Percentiles rank a stretch among this genome's conserved stretches.
phyloP scores from a whole-genome alignment of 1,140 invertebrate genomes.

The Sycobia sp. region DNA sequence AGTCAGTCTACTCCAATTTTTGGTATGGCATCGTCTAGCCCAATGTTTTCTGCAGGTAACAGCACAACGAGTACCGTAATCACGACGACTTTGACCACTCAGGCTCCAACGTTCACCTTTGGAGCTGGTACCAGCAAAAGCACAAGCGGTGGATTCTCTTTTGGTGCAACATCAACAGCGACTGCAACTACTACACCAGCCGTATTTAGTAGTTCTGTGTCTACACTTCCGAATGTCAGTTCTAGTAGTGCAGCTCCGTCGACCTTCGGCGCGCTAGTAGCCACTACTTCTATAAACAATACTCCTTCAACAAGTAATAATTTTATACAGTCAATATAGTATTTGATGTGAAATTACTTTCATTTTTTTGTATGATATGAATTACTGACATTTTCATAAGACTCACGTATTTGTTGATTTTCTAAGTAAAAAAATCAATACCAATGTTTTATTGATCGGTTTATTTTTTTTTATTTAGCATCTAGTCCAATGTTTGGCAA shows the following conservation, averaged over 20 bases:
- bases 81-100: neutral
- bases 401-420: no score
- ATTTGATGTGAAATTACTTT: no score
- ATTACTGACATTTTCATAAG: no score
- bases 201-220: neutral
- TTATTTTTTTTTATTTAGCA: neutral
- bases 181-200: neutral
- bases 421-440: no score
- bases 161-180: neutral
- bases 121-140: neutral
- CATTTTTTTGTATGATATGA: no score
- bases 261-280: slow-evolving; percentile 7
- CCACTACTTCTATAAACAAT: slow-evolving; percentile 14
- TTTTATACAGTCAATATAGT: no score
- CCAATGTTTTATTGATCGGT: no score
- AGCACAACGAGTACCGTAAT: neutral
- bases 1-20: neutral
- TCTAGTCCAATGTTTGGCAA: slow-evolving; percentile 28
- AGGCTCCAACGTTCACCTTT: slow-evolving; percentile 3
- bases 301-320: slow-evolving; percentile 1
- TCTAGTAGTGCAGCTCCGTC: neutral
- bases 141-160: neutral
- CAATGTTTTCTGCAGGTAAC: neutral
- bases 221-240: neutral
- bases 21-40: neutral